Conservation (phyloP, 1,140 invertebrate genomes). For the Bursaphelenchus mucronatus region DNA sequence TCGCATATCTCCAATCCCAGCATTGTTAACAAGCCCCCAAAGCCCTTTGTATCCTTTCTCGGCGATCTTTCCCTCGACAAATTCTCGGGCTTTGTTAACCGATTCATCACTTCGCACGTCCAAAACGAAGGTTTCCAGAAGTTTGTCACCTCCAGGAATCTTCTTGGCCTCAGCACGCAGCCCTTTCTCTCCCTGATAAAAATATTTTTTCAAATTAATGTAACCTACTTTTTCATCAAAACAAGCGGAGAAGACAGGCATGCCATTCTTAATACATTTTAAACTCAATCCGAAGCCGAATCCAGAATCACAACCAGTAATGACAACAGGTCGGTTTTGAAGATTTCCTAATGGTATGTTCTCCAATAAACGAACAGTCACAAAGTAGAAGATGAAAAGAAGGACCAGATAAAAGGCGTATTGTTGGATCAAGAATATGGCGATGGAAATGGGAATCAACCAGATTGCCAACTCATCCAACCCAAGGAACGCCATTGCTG, state of each 20-base stretch:
- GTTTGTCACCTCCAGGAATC: constrained; percentile 13
- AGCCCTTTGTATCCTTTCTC: constrained; percentile 18
- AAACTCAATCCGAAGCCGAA: constrained; percentile 28
- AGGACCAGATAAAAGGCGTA: constrained; percentile 22
- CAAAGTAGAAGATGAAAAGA: constrained; percentile 21
- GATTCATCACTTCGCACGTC: constrained; percentile 28
- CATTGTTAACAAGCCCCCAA: constrained; percentile 26
- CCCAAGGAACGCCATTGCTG: not conserved
- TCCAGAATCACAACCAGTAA: constrained; percentile 25
- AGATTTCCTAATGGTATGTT: constrained; percentile 20
- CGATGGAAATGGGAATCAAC: constrained; percentile 18
- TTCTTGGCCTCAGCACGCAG: constrained; percentile 20
- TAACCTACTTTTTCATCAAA: constrained; percentile 25
- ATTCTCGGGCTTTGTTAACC: constrained; percentile 22
- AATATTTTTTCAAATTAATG: constrained; percentile 15
- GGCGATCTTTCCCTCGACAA: constrained; percentile 21
- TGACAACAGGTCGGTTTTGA: constrained; percentile 18
- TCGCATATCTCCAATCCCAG: constrained; percentile 21
- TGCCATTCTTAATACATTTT: constrained; percentile 12
- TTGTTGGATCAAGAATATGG: constrained; percentile 20
- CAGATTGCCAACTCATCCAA: constrained; percentile 25
- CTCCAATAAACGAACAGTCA: constrained; percentile 19
- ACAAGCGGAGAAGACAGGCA: constrained; percentile 23
- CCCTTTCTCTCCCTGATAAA: constrained; percentile 15
- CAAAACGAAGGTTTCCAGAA: constrained; percentile 19